A percentile compares a stretch with the other conserved stretches of the same genome.
Evolutionary conservation across 2,797 vertebrate species (phyloP).

Genomic region (Melanotaenia nigrans): DNA sequence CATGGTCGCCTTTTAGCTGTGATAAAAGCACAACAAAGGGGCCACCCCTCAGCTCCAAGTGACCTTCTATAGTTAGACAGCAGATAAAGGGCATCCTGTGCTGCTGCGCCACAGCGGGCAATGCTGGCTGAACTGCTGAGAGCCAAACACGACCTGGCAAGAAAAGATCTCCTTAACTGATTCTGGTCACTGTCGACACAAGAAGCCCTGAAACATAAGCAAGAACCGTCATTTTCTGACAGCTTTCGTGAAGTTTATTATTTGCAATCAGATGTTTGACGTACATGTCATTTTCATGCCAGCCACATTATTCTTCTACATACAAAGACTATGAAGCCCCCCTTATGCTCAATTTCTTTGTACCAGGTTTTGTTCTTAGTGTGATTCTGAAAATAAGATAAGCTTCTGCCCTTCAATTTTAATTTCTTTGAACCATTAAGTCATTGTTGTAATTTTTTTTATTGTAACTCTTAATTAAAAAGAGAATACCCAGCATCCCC

Average conservation of each 20-base stretch:
- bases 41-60: neutral
- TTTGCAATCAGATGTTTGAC: neutral
- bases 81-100: constrained; percentile 1
- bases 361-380: neutral
- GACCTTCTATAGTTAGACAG: neutral
- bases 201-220: neutral
- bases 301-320: neutral
- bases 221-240: neutral
- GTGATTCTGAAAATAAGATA: constrained; percentile 2
- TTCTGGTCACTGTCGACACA: neutral
- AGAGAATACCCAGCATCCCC: constrained; percentile 15
- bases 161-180: neutral
- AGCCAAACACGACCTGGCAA: neutral
- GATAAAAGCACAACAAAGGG: neutral
- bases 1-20: neutral
- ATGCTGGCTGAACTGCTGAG: neutral
- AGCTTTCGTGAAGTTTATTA: neutral
- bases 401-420: neutral
- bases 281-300: neutral
- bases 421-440: constrained; percentile 10
- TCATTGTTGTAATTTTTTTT: constrained; percentile 1
- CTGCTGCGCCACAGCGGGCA: neutral
- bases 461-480: constrained; percentile 25
- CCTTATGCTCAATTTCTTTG: neutral
- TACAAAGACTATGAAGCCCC: neutral